A percentile compares a stretch with the other conserved stretches of the same genome.
These are phyloP conservation scores for Oncorhynchus tshawytscha DNA, from an alignment of 2,113 vertebrate genomes.

Conservation along the genomic window DNA sequence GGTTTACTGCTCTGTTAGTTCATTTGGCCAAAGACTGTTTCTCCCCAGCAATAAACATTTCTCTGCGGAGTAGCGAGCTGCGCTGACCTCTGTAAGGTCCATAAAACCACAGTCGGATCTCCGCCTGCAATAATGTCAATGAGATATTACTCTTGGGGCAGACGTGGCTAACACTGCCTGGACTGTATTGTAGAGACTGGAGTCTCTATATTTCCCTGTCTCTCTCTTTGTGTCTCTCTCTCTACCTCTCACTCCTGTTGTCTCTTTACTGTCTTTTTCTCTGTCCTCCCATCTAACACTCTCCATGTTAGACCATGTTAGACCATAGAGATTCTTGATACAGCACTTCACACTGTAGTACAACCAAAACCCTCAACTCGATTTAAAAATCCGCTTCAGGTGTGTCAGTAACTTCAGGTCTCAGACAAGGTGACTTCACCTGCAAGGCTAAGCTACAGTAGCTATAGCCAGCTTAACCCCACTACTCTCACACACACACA, in stretches of 20 bases:
- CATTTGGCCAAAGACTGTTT: constrained; percentile 56
- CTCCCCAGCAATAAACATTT: constrained; percentile 55
- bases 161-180: not conserved
- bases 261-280: not conserved
- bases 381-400: too few relatives aligned
- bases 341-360: too few relatives aligned
- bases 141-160: constrained; percentile 37
- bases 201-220: not conserved
- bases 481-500: not conserved
- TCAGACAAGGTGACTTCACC: not conserved
- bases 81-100: constrained; percentile 60
- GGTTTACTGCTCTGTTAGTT: constrained; percentile 65
- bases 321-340: too few relatives aligned
- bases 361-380: too few relatives aligned
- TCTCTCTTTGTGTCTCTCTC: not conserved
- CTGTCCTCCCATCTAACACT: not conserved
- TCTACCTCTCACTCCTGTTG: constrained; percentile 2
- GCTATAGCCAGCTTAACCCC: not conserved
- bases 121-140: constrained; percentile 60
- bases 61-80: constrained; percentile 52
- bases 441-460: not conserved
- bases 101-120: constrained; percentile 55
- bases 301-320: not conserved
- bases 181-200: not conserved
- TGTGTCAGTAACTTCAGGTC: not conserved